A percentile compares a stretch with the other conserved stretches of the same genome.
phyloP scores from a whole-genome alignment of 2,888 invertebrate genomes.

The Eupithecia dodoneata region DNA sequence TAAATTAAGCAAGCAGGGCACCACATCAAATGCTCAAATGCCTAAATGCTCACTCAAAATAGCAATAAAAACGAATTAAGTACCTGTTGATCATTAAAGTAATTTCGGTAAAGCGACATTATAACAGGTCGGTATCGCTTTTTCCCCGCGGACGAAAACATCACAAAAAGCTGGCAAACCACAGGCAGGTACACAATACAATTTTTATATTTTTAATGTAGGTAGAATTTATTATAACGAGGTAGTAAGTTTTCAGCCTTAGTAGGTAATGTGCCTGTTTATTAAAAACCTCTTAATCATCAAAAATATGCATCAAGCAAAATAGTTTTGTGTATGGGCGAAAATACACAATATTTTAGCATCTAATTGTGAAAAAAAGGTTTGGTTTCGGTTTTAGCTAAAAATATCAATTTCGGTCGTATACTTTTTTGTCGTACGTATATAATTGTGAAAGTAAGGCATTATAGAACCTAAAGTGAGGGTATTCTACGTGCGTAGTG shows the following conservation, averaged over 20 bases:
- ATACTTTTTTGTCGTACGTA: no score
- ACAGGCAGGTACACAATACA: background rate
- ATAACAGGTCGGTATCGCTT: background rate
- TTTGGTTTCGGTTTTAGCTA: no score
- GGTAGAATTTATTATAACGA: background rate
- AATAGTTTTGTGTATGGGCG: no score
- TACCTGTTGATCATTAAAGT: slow-evolving; percentile 62
- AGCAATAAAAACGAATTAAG: slow-evolving; percentile 12
- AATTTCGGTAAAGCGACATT: slow-evolving; percentile 51
- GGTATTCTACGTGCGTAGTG: background rate
- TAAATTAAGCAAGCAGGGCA: no score
- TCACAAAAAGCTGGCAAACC: background rate
- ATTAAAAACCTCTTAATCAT: background rate
- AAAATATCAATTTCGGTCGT: no score
- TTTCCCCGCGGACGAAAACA: background rate
- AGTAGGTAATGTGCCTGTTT: background rate
- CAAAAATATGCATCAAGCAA: no score
- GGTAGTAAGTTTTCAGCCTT: background rate
- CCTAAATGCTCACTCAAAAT: background rate
- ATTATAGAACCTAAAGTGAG: background rate
- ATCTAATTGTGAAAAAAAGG: no score
- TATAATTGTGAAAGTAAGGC: background rate
- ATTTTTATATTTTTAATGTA: background rate
- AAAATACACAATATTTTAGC: no score
- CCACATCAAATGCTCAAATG: background rate